Conservation (phyloP, 2,797 vertebrate species). For the Kryptopterus vitreolus region DNA sequence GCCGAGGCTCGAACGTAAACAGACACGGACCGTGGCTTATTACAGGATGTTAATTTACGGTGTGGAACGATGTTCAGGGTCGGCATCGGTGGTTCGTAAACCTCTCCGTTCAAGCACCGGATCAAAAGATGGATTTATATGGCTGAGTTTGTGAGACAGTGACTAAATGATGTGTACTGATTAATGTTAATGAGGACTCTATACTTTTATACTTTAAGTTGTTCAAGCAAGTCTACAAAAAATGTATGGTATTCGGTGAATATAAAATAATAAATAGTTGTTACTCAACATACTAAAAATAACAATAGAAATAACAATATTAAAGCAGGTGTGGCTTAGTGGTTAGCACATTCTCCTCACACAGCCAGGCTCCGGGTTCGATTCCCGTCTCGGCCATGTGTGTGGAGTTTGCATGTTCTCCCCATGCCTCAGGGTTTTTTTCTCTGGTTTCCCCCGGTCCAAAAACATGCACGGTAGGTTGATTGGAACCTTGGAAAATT, state of each 20-base stretch:
- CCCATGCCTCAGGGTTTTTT: no score
- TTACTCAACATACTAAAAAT: no score
- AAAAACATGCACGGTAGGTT: no score
- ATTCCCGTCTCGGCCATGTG: no score
- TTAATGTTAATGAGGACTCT: not conserved
- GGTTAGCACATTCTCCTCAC: no score
- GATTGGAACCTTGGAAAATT: no score
- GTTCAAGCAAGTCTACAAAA: not conserved
- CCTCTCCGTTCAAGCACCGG: not conserved
- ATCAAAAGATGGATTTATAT: not conserved
- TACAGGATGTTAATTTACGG: constrained; percentile 1
- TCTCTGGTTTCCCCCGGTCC: no score
- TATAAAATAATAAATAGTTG: no score
- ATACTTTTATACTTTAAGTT: not conserved
- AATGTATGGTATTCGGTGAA: not conserved
- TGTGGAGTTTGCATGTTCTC: no score
- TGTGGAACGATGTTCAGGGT: not conserved
- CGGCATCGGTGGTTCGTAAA: not conserved
- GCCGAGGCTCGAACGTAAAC: constrained; percentile 15
- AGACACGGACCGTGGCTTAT: constrained; percentile 17
- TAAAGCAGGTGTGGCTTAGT: no score
- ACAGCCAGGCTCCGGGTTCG: no score
- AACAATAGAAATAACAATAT: no score
- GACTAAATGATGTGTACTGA: not conserved
- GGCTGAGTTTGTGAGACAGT: not conserved